These are phyloP conservation scores for Pocota personata DNA, from an alignment of 2,888 invertebrate genomes.

Conservation along the genomic window DNA sequence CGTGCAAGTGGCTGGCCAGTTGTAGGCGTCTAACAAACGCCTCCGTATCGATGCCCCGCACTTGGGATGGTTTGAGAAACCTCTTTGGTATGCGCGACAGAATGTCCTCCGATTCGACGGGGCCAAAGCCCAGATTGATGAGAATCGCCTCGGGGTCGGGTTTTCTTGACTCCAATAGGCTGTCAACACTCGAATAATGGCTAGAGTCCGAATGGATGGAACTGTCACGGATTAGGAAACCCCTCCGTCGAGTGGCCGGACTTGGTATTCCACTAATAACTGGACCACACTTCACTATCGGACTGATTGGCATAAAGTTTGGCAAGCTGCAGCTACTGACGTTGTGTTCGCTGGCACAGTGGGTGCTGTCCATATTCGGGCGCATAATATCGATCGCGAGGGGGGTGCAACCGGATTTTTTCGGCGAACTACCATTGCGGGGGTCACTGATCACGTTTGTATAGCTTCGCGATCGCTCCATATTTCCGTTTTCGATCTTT, in stretches of 20 bases:
- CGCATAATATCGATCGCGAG: slow-evolving; percentile 59
- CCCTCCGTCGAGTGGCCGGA: slow-evolving; percentile 69
- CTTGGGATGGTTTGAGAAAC: slow-evolving; percentile 91
- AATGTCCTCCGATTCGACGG: slow-evolving; percentile 87
- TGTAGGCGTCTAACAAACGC: slow-evolving; percentile 90
- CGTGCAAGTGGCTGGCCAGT: slow-evolving; percentile 88
- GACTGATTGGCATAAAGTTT: slow-evolving; percentile 71
- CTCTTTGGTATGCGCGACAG: slow-evolving; percentile 90
- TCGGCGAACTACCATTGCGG: slow-evolving; percentile 43
- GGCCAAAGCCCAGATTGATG: slow-evolving; percentile 91
- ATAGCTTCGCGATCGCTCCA: slow-evolving; percentile 67
- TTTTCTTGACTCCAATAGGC: slow-evolving; percentile 91
- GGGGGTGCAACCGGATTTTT: slow-evolving; percentile 45
- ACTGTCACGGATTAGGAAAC: slow-evolving; percentile 79
- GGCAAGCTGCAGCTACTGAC: slow-evolving; percentile 68
- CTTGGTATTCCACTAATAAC: slow-evolving; percentile 39
- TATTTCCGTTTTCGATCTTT: no score
- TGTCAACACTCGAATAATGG: slow-evolving; percentile 91
- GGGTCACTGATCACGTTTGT: slow-evolving; percentile 69
- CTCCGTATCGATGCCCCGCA: slow-evolving; percentile 90
- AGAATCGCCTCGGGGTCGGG: slow-evolving; percentile 95
- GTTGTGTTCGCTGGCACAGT: slow-evolving; percentile 57
- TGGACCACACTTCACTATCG: slow-evolving; percentile 57
- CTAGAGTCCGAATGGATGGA: slow-evolving; percentile 84
- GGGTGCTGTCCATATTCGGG: slow-evolving; percentile 62